Conservation (phyloP, 2,888 invertebrate species). For the Tubulanus polymorphus region DNA sequence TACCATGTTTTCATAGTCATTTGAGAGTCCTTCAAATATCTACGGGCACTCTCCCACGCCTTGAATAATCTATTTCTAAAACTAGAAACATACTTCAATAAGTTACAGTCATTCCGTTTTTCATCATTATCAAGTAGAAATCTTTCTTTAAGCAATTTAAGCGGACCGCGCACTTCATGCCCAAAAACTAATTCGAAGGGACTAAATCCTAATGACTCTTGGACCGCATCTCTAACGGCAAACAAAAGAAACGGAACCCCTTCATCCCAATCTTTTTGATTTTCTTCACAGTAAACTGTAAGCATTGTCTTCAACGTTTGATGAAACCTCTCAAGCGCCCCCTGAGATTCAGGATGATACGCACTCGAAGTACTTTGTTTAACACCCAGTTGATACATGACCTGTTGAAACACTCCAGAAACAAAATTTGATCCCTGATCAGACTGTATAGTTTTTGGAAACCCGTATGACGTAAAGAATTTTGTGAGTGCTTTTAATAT, state of each 20-base stretch:
- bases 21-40: not conserved
- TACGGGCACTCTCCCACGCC: constrained; percentile 2
- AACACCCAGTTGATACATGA: not conserved
- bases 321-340: not conserved
- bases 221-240: too few species aligned
- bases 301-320: constrained; percentile 5
- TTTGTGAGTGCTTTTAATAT: constrained; percentile 19
- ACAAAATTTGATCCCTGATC: constrained; percentile 18
- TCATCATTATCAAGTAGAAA: too few species aligned
- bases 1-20: constrained; percentile 4
- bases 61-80: not conserved
- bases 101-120: too few species aligned
- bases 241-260: constrained; percentile 4
- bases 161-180: too few species aligned
- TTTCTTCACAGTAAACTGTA: constrained; percentile 10
- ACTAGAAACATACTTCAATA: constrained; percentile 6
- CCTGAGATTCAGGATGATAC: not conserved
- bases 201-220: too few species aligned
- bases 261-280: constrained; percentile 15
- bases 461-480: constrained; percentile 23
- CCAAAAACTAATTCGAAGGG: too few species aligned
- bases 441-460: constrained; percentile 21
- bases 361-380: not conserved
- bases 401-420: constrained; percentile 19
- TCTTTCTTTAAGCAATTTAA: too few species aligned